These are phyloP conservation scores for Platyura marginata DNA, from an alignment of 1,140 invertebrate species.

Conservation along the genomic window DNA sequence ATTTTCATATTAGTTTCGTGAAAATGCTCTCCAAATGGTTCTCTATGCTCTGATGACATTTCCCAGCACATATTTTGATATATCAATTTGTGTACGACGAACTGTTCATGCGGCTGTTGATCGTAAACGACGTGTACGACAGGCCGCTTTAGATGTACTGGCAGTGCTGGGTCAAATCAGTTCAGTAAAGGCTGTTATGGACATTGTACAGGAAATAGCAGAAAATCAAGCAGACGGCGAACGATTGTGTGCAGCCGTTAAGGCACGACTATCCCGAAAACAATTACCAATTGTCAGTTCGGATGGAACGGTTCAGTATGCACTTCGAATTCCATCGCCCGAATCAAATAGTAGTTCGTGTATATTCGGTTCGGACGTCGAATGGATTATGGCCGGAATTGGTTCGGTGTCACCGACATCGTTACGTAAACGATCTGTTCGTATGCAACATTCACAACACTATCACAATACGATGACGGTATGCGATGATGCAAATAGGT, in stretches of 20 bases:
- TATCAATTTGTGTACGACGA: constrained; percentile 34
- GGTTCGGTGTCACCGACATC: constrained; percentile 35
- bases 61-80: constrained; percentile 63
- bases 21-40: constrained; percentile 57
- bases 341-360: neutral
- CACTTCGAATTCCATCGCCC: constrained; percentile 28
- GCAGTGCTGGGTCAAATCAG: constrained; percentile 58
- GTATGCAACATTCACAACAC: no score
- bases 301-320: constrained; percentile 51
- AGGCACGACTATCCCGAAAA: constrained; percentile 37
- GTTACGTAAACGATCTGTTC: constrained; percentile 14
- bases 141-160: constrained; percentile 61
- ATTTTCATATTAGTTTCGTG: constrained; percentile 34
- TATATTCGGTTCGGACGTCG: constrained; percentile 37
- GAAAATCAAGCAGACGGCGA: constrained; percentile 24
- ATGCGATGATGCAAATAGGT: neutral
- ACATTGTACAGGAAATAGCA: constrained; percentile 26
- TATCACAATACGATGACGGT: no score
- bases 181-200: constrained; percentile 29
- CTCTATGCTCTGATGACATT: constrained; percentile 59
- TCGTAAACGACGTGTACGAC: constrained; percentile 50
- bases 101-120: constrained; percentile 41
- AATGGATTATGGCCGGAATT: constrained; percentile 42
- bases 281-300: constrained; percentile 40
- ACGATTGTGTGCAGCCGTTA: constrained; percentile 29